Evolutionary conservation across 1,140 invertebrate genomes (phyloP).

Genomic region (Drosophila aff.): DNA sequence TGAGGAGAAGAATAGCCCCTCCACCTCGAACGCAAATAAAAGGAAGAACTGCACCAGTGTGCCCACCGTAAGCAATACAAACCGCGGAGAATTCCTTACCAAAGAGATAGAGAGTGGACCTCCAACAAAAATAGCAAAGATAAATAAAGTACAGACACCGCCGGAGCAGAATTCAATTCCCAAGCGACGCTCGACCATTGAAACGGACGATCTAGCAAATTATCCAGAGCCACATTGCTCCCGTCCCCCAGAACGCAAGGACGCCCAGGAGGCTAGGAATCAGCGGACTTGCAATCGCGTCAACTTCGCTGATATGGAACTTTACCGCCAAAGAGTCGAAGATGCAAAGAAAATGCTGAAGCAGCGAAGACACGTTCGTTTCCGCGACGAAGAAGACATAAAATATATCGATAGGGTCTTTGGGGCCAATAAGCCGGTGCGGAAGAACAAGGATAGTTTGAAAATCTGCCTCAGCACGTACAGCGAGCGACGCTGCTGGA

Average conservation of each 20-base stretch:
- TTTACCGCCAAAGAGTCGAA: constrained; percentile 19
- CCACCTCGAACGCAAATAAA: not conserved
- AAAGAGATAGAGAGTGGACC: constrained; percentile 23
- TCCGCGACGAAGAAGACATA: constrained; percentile 28
- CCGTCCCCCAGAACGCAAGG: constrained; percentile 48
- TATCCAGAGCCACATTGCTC: not conserved
- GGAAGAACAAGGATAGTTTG: constrained; percentile 38
- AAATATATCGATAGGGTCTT: constrained; percentile 32
- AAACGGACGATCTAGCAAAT: constrained; percentile 14
- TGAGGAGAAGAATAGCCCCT: not conserved
- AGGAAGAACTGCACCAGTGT: constrained; percentile 40
- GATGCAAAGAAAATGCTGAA: constrained; percentile 2
- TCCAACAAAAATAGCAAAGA: constrained; percentile 41
- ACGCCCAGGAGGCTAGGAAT: constrained; percentile 46
- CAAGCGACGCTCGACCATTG: constrained; percentile 26
- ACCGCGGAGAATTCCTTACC: constrained; percentile 72
- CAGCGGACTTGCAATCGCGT: constrained; percentile 70
- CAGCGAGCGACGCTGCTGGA: constrained; percentile 54
- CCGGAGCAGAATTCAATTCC: constrained; percentile 4
- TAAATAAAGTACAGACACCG: not conserved
- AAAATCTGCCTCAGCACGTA: constrained; percentile 48
- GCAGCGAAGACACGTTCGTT: constrained; percentile 33
- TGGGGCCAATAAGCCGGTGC: constrained; percentile 8
- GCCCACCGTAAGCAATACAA: constrained; percentile 39
- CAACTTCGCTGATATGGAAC: constrained; percentile 71